These are phyloP conservation scores for Acleris holmiana DNA, from an alignment of 2,888 invertebrate genomes.

Conservation along the genomic window DNA sequence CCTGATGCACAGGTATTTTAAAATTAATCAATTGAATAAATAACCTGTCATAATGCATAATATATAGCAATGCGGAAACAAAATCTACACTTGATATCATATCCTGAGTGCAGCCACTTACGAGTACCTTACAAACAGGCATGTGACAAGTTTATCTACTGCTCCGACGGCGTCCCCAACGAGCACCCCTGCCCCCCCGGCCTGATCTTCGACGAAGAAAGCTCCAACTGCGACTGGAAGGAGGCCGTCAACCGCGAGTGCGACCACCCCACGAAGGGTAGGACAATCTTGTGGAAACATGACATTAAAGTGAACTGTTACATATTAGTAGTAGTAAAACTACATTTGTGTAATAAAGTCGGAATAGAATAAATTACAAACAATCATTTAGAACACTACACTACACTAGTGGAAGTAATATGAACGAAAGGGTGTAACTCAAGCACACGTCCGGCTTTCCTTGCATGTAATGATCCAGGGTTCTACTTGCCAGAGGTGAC, in stretches of 20 bases:
- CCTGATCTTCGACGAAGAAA: conserved; percentile 89
- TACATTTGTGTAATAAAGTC: too few species aligned
- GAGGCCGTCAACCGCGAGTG: conserved; percentile 81
- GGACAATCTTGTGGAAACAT: neutral
- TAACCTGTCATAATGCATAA: neutral
- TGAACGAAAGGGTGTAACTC: too few species aligned
- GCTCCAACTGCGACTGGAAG: conserved; percentile 91
- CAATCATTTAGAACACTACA: too few species aligned
- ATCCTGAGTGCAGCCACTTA: too few species aligned
- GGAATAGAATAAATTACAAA: too few species aligned
- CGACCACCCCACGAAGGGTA: conserved; percentile 74
- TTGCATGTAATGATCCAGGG: too few species aligned
- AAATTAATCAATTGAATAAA: neutral
- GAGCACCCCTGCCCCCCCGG: conserved; percentile 89
- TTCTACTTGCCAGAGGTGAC: too few species aligned
- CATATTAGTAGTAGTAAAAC: too few species aligned
- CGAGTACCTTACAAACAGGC: conserved; percentile 57
- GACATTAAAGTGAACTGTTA: neutral
- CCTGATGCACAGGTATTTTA: conserved; percentile 84
- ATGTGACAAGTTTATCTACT: conserved; percentile 92
- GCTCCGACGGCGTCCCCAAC: conserved; percentile 88
- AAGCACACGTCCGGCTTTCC: too few species aligned
- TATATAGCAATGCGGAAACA: too few species aligned
- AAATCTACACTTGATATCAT: too few species aligned
- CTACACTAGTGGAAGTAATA: too few species aligned